A percentile compares a stretch with the other conserved stretches of the same genome.
Conservation (phyloP, 2,113 vertebrate species). For the Orycteropus afer region DNA sequence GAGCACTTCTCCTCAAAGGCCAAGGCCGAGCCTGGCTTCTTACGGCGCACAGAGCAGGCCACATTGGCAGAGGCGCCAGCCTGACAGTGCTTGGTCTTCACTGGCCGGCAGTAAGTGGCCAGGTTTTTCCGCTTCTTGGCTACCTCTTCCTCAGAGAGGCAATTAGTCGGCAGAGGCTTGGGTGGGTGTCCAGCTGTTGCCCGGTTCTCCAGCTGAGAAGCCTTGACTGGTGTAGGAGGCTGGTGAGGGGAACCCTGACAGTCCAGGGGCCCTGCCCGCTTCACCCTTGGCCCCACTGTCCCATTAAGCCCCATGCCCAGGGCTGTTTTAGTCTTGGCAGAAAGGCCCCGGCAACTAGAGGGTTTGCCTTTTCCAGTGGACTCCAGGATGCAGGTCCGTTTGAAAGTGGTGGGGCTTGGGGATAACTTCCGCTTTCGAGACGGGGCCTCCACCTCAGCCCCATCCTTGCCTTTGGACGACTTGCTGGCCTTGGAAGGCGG, state of each 20-base stretch:
- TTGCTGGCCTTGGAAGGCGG: conserved; percentile 90
- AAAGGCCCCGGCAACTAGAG: conserved; percentile 79
- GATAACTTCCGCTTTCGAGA: conserved; percentile 90
- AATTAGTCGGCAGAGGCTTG: conserved; percentile 80
- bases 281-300: conserved; percentile 84
- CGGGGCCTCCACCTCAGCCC: conserved; percentile 71
- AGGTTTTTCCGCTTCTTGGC: conserved; percentile 92
- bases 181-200: conserved; percentile 77
- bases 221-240: conserved; percentile 75
- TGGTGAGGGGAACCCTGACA: conserved; percentile 75
- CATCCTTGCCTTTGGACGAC: conserved; percentile 87
- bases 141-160: conserved; percentile 90
- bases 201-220: conserved; percentile 84
- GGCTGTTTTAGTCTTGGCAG: conserved; percentile 82
- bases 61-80: conserved; percentile 53
- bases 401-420: conserved; percentile 87
- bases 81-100: conserved; percentile 85
- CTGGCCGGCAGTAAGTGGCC: conserved; percentile 86
- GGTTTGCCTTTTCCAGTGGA: conserved; percentile 82
- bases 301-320: conserved; percentile 90
- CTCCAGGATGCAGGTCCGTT: conserved; percentile 91
- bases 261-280: conserved; percentile 75
- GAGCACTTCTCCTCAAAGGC: conserved; percentile 93
- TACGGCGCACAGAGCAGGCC: conserved; percentile 83
- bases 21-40: conserved; percentile 85